Conservation (phyloP, 2,113 vertebrate genomes). For the Melanostigma gelatinosum region DNA sequence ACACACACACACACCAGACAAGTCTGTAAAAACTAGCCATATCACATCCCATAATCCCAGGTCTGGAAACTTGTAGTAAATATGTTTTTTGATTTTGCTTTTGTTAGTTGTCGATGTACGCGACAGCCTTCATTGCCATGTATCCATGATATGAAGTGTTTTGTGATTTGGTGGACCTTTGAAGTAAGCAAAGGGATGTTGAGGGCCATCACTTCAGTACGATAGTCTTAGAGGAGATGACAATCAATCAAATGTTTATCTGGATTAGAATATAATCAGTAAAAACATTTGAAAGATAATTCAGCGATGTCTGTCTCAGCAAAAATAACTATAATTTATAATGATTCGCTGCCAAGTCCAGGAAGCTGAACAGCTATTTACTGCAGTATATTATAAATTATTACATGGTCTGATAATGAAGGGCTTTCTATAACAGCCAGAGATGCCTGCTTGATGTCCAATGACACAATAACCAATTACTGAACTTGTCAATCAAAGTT, state of each 20-base stretch:
- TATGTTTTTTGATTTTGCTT: background rate
- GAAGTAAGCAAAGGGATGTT: background rate
- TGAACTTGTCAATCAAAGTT: background rate
- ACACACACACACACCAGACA: constrained; percentile 11
- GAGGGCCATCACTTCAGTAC: background rate
- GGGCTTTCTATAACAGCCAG: background rate
- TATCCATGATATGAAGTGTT: background rate
- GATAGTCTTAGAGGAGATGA: background rate
- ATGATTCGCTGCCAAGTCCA: background rate
- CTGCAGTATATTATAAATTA: background rate
- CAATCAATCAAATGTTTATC: constrained; percentile 4
- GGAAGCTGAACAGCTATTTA: background rate
- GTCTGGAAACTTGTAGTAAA: no score
- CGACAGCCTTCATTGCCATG: background rate
- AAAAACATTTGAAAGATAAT: background rate
- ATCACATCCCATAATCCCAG: constrained; percentile 4
- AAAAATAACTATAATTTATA: background rate
- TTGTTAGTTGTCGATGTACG: background rate
- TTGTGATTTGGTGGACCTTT: background rate
- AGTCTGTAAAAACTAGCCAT: background rate
- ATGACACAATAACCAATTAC: background rate
- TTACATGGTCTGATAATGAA: background rate
- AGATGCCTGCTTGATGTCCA: background rate
- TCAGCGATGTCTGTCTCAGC: background rate
- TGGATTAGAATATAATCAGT: background rate